Evolutionary conservation across 2,113 vertebrate genomes (phyloP).

Genomic region (Bothrops jararaca): DNA sequence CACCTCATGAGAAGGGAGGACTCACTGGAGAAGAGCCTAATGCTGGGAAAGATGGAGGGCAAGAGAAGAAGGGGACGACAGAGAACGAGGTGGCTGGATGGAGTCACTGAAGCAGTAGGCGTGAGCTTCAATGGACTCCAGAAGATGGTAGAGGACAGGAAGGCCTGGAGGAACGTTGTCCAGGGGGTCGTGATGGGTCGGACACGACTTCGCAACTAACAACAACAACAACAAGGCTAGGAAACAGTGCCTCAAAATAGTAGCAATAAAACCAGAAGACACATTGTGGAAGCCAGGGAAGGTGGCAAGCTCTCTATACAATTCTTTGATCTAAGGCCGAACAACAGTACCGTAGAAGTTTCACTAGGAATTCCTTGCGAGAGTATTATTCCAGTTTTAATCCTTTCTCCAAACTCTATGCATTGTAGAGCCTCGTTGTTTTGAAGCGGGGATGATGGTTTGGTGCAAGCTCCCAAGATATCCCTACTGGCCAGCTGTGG

Average conservation of each 20-base stretch:
- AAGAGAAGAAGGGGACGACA: no score
- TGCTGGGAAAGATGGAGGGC: no score
- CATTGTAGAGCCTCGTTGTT: conserved; percentile 58
- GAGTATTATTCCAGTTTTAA: background rate
- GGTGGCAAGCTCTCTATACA: background rate
- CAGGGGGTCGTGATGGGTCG: no score
- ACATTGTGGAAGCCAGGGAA: background rate
- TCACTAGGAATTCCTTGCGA: background rate
- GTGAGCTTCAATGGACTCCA: no score
- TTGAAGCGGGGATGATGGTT: conserved; percentile 71
- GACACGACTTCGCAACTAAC: no score
- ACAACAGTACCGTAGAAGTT: background rate
- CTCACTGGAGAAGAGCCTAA: no score
- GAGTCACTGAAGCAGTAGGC: no score
- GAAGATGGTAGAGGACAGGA: no score
- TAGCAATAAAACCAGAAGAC: background rate
- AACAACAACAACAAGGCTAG: background rate
- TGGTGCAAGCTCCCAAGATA: conserved; percentile 76
- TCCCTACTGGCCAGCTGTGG: conserved; percentile 78
- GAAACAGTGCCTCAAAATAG: background rate
- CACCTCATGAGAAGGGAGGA: no score
- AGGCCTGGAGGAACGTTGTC: no score
- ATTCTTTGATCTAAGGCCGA: background rate
- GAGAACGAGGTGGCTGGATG: no score
- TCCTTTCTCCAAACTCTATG: background rate